Conservation (phyloP, 1,140 invertebrate genomes). For the Lordiphosa clarofinis region DNA sequence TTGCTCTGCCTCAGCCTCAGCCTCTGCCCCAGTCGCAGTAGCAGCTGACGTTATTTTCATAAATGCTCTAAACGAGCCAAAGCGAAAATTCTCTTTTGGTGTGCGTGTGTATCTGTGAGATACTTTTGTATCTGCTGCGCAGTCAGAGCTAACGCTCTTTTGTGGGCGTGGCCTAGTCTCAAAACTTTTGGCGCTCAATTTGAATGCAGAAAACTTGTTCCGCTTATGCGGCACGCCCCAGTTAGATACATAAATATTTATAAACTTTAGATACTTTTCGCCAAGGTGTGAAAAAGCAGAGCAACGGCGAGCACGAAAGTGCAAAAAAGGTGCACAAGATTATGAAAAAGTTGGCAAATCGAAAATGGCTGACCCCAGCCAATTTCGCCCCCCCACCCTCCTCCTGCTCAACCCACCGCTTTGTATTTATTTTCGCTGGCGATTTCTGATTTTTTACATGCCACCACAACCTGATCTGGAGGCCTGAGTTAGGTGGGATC, state of each 20-base stretch:
- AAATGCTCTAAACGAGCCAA: constrained; percentile 53
- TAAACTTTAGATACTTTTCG: constrained; percentile 72
- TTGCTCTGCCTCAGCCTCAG: neutral
- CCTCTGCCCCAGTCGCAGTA: neutral
- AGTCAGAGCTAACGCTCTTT: constrained; percentile 30
- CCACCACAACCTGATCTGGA: constrained; percentile 41
- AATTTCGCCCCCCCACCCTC: constrained; percentile 11
- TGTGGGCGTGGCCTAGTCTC: constrained; percentile 60
- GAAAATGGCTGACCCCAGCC: constrained; percentile 13
- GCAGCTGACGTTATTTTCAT: constrained; percentile 38
- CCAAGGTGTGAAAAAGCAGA: constrained; percentile 65
- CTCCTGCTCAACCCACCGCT: neutral
- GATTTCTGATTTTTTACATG: constrained; percentile 71
- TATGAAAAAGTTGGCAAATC: constrained; percentile 65
- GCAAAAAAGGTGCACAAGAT: constrained; percentile 54
- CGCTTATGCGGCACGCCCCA: constrained; percentile 67
- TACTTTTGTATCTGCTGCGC: constrained; percentile 50
- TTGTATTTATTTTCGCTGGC: constrained; percentile 58
- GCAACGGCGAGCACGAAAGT: neutral
- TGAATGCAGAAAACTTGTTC: constrained; percentile 55
- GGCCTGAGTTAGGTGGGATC: neutral
- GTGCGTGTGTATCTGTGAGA: constrained; percentile 40
- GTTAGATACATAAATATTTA: constrained; percentile 79
- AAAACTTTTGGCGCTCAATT: constrained; percentile 57
- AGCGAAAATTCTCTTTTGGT: constrained; percentile 13